Evolutionary conservation across 2,888 invertebrate genomes (phyloP).

Genomic region (Apamea anceps): DNA sequence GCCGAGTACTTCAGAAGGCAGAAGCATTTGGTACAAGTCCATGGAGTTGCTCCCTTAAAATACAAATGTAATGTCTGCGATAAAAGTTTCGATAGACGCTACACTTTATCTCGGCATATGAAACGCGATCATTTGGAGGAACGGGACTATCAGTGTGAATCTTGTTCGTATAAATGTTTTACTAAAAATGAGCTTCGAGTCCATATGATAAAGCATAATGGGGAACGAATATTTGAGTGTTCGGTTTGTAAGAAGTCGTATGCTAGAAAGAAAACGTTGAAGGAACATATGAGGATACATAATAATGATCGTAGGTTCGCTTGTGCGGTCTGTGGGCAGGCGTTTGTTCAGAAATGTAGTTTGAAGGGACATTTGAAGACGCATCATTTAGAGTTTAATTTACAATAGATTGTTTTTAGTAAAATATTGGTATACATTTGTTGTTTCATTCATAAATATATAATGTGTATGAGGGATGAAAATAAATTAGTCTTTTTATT

Average conservation of each 20-base stretch:
- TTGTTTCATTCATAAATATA: constrained; percentile 33
- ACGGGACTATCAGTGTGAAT: constrained; percentile 72
- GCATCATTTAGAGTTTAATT: constrained; percentile 76
- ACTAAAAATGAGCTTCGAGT: constrained; percentile 80
- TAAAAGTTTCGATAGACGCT: constrained; percentile 75
- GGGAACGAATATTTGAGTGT: constrained; percentile 80
- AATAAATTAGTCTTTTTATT: no score
- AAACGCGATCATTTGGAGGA: constrained; percentile 82
- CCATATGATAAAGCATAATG: constrained; percentile 82
- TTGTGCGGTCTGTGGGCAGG: constrained; percentile 82
- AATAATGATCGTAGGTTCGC: constrained; percentile 83
- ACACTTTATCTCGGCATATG: constrained; percentile 80
- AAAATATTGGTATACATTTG: neutral
- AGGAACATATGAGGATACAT: constrained; percentile 84
- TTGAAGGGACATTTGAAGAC: constrained; percentile 84
- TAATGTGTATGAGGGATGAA: neutral
- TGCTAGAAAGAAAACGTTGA: constrained; percentile 81
- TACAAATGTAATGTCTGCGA: constrained; percentile 84
- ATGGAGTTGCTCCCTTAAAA: constrained; percentile 77
- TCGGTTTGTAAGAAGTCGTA: constrained; percentile 84
- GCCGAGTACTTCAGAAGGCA: constrained; percentile 81
- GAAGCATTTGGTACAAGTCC: constrained; percentile 80
- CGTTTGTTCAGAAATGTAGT: constrained; percentile 85
- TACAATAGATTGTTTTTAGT: constrained; percentile 46
- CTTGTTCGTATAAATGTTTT: constrained; percentile 77